Evolutionary conservation across 2,113 vertebrate species (phyloP), one percentile per base, ranked within the genome.

Genomic region (Indicator maculatus): DNA sequence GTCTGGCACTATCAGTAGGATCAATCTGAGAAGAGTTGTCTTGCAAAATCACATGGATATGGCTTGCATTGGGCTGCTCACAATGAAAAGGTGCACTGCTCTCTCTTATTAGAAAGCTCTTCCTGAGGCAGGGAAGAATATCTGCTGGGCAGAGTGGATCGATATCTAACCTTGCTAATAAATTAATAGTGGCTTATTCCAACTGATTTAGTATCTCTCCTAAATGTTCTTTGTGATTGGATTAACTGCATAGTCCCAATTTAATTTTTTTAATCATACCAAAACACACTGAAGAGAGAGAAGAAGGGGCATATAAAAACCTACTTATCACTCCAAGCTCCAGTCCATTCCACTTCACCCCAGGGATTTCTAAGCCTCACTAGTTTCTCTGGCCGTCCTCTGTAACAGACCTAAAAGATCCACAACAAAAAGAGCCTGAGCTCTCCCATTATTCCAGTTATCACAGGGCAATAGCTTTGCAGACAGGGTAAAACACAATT

Each of bases 321-420:
- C 73, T 97, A 99, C 98, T 96, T 93, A 83, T 99, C 98, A 73
- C 98, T 98, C 99, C 99, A 99, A 64, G 98, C 96, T 88, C 99
- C 99, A 1, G 95, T 98, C 98, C 99, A 99, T 93, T 99, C 98
- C 97, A 98, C 97, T 92, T 98, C 60, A 50, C 99, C 99, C 98
- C 99, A 99, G 3, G 98, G 99, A 90, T 99, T 99, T 96, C 98
- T 96, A 58, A 98, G 96, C 84, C 98, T 95, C 91, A 98, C 93
- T 86, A 98, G 95, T 93, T 96, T 97, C 96, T 98, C 98, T 3
- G 31, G 86, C 12, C 16, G 60, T 56, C 98, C 97, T 26, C 2
- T 60, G 88, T 97, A 96, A 76, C 92, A 91, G 2, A 99, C 98
- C 98, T 98, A 82, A 66, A 94, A 87, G 76, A 88, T 63, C 27